phyloP scores from a whole-genome alignment of 2,888 invertebrate genomes.

The Aquatica leii region DNA sequence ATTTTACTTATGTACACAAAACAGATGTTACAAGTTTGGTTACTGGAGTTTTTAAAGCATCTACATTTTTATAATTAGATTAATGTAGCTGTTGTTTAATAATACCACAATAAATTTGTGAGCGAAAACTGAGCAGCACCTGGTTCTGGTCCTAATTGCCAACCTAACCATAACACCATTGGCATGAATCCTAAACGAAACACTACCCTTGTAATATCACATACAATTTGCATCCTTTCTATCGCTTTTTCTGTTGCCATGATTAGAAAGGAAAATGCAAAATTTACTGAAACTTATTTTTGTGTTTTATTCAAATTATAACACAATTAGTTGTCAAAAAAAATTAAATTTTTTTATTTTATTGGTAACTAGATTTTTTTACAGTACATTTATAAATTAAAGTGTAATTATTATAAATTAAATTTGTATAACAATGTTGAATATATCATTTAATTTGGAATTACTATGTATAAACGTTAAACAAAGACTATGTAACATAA shows the following conservation, averaged over 20 bases:
- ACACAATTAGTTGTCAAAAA: background rate
- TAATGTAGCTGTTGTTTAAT: too few relatives aligned
- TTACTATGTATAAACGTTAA: too few relatives aligned
- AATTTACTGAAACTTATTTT: background rate
- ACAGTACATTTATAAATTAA: background rate
- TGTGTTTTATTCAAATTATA: background rate
- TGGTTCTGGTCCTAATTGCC: constrained; percentile 45
- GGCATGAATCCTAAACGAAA: constrained; percentile 47
- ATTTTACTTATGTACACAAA: too few relatives aligned
- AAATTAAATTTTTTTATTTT: background rate
- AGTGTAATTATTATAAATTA: background rate
- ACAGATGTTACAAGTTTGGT: too few relatives aligned
- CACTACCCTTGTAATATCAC: constrained; percentile 33
- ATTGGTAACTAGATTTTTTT: background rate
- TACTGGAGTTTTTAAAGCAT: too few relatives aligned
- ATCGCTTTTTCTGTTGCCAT: constrained; percentile 32
- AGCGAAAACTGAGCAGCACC: constrained; percentile 44
- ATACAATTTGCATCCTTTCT: constrained; percentile 39
- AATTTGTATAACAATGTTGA: background rate
- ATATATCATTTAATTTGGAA: too few relatives aligned
- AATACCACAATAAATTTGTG: constrained; percentile 47
- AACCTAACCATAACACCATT: constrained; percentile 44
- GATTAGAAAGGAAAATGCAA: background rate
- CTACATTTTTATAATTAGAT: too few relatives aligned
- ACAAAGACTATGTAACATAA: too few relatives aligned